Evolutionary conservation across 2,113 vertebrate genomes (phyloP).

Genomic region (Petaurus breviceps): DNA sequence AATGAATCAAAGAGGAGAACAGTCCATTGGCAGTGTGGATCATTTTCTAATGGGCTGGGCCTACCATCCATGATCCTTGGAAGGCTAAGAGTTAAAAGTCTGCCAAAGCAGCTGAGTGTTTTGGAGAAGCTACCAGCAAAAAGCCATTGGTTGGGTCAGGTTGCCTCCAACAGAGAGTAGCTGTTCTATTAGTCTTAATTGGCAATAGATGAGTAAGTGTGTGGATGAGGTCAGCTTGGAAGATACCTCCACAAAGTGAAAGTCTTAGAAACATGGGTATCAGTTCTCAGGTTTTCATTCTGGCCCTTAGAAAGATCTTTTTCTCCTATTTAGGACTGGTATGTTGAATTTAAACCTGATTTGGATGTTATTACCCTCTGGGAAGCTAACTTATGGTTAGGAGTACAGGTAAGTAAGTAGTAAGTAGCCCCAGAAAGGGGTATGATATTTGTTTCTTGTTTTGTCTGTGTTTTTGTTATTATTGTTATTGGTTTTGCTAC

Average conservation of each 20-base stretch:
- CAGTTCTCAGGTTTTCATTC: not conserved
- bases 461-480: not conserved
- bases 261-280: not conserved
- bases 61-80: not conserved
- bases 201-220: not conserved
- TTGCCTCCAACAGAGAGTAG: not conserved
- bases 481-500: not conserved
- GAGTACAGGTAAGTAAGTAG: not conserved
- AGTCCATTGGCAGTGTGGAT: not conserved
- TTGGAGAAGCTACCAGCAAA: not conserved
- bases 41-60: not conserved
- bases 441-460: not conserved
- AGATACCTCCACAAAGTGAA: not conserved
- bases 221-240: not conserved
- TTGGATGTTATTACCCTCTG: not conserved
- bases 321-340: not conserved
- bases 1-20: not conserved
- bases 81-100: not conserved
- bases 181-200: not conserved
- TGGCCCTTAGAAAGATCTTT: not conserved
- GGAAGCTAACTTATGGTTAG: not conserved
- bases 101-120: not conserved
- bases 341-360: not conserved
- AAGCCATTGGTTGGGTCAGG: not conserved
- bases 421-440: not conserved